These are phyloP conservation scores for Notothenia coriiceps DNA, from an alignment of 2,113 vertebrate species.

Conservation along the genomic window DNA sequence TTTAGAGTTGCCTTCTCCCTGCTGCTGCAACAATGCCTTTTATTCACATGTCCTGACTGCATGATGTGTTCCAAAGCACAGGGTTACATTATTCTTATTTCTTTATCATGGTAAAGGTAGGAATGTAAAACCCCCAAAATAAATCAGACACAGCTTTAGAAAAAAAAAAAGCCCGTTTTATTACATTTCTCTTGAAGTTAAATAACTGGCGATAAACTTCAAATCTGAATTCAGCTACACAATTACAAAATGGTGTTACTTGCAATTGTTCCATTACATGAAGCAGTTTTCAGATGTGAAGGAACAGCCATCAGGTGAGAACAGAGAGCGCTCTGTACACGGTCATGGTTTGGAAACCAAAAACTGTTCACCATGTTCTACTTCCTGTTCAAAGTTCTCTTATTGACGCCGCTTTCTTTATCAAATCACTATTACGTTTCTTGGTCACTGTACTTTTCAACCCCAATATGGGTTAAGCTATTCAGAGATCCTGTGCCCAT, in stretches of 20 bases:
- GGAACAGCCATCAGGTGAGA: background rate
- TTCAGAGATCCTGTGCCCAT: slow-evolving; percentile 15
- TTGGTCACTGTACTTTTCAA: slow-evolving; percentile 51
- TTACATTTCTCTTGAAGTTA: slow-evolving; percentile 36
- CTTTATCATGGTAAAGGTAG: background rate
- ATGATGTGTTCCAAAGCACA: background rate
- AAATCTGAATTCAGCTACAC: background rate
- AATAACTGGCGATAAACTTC: background rate
- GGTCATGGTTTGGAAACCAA: background rate
- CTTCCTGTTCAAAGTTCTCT: slow-evolving; percentile 9
- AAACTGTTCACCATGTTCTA: background rate
- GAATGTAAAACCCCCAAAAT: background rate
- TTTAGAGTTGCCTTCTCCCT: too few relatives aligned
- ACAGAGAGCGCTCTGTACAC: background rate
- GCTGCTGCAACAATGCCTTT: too few relatives aligned
- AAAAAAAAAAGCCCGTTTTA: slow-evolving; percentile 5
- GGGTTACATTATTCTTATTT: background rate
- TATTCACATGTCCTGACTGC: too few relatives aligned
- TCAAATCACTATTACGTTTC: slow-evolving; percentile 2
- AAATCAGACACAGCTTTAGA: slow-evolving; percentile 17
- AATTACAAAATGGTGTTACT: slow-evolving; percentile 3
- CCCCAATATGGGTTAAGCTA: slow-evolving; percentile 80
- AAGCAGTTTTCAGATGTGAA: slow-evolving; percentile 19
- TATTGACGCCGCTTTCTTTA: background rate
- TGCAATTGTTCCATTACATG: slow-evolving; percentile 12